These are phyloP conservation scores for Tanytarsus gracilentus DNA, from an alignment of 2,888 invertebrate genomes.

Conservation along the genomic window DNA sequence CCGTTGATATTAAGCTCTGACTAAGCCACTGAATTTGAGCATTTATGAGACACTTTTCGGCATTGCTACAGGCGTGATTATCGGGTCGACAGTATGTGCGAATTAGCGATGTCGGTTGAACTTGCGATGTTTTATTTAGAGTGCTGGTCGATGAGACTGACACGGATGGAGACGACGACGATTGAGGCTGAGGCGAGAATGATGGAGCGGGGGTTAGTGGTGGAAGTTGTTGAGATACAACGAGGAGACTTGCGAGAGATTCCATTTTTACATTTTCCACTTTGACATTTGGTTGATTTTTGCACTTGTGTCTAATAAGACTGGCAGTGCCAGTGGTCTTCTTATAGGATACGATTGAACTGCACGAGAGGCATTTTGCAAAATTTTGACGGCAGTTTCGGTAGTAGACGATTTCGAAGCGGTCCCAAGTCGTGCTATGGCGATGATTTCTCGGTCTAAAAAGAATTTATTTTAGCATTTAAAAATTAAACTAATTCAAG, in stretches of 20 bases:
- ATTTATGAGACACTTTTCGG: not conserved
- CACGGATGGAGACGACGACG: not conserved
- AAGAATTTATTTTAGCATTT: not conserved
- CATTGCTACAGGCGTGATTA: not conserved
- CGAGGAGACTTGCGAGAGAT: not conserved
- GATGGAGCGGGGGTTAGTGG: slow-evolving; percentile 11
- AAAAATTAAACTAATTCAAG: not conserved
- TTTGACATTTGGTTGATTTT: slow-evolving; percentile 7
- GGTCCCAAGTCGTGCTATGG: slow-evolving; percentile 29
- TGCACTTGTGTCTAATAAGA: slow-evolving; percentile 20
- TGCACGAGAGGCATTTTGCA: slow-evolving; percentile 25
- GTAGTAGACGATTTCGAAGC: slow-evolving; percentile 31
- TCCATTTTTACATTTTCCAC: not conserved
- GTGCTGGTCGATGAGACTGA: slow-evolving; percentile 5
- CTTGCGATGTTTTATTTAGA: not conserved
- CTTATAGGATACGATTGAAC: slow-evolving; percentile 19
- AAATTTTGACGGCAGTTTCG: slow-evolving; percentile 25
- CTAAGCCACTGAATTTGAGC: slow-evolving; percentile 23
- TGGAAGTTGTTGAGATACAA: not conserved
- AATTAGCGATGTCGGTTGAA: not conserved
- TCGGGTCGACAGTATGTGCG: no score
- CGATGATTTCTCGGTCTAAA: slow-evolving; percentile 28
- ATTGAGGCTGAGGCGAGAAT: not conserved
- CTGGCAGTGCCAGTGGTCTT: slow-evolving; percentile 23
- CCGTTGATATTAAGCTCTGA: slow-evolving; percentile 11